Conservation (phyloP, 1,140 invertebrate species). For the Drosophila orosa region DNA sequence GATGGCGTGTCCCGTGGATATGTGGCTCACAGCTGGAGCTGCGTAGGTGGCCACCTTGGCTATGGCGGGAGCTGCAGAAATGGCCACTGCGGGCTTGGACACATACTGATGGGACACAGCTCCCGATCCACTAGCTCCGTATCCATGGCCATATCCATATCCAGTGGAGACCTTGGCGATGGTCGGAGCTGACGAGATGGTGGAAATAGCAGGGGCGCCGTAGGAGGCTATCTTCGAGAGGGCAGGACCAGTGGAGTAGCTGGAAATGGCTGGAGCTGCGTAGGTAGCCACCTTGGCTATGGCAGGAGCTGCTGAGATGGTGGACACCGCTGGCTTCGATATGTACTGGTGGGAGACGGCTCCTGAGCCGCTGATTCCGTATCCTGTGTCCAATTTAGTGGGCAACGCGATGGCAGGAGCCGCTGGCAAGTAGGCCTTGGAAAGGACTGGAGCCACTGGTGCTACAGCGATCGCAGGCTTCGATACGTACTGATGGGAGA, state of each 20-base stretch:
- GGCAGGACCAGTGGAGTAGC: conserved; percentile 41
- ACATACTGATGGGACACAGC: conserved; percentile 63
- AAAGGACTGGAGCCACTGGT: conserved; percentile 20
- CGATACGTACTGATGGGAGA: conserved; percentile 66
- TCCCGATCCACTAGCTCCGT: conserved; percentile 31
- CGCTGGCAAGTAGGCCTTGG: conserved; percentile 22
- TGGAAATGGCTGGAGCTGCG: conserved; percentile 41
- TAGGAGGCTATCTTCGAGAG: conserved; percentile 48
- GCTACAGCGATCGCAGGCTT: conserved; percentile 54
- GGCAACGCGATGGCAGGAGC: conserved; percentile 11
- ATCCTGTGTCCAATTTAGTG: conserved; percentile 18
- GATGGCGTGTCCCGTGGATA: conserved; percentile 41
- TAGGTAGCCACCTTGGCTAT: conserved; percentile 42
- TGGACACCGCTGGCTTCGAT: conserved; percentile 53
- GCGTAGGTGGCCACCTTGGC: conserved; percentile 44
- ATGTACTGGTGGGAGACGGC: conserved; percentile 63
- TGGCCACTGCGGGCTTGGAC: conserved; percentile 50
- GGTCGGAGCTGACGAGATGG: conserved; percentile 1
- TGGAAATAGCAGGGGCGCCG: conserved; percentile 40
- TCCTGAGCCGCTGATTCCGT: conserved; percentile 32
- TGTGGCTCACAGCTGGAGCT: conserved; percentile 46
- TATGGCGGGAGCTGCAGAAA: conserved; percentile 42
- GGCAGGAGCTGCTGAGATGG: conserved; percentile 44
- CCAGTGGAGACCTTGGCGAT: conserved; percentile 4
- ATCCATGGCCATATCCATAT: conserved; percentile 19